phyloP scores from a whole-genome alignment of 2,113 vertebrate genomes.

The Xiphias gladius region DNA sequence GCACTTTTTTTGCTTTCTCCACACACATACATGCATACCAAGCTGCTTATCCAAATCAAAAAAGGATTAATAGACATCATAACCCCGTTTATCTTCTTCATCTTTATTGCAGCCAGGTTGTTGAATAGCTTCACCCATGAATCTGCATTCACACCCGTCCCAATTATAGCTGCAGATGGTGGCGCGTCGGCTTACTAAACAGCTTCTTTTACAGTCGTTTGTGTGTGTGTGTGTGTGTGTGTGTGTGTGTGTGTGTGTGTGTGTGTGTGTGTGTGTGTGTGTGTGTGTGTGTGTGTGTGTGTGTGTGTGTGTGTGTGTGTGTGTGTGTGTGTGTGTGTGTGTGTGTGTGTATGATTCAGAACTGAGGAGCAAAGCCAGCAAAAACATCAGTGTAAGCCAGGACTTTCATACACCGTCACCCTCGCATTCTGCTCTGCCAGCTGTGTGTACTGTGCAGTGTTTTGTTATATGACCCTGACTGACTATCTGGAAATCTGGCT shows the following conservation, averaged over 20 bases:
- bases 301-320: no score
- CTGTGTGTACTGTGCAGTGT: conserved; percentile 57
- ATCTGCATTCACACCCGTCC: conserved; percentile 68
- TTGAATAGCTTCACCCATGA: conserved; percentile 67
- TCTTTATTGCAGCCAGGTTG: conserved; percentile 66
- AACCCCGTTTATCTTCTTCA: conserved; percentile 71
- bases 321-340: neutral
- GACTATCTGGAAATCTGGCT: conserved; percentile 64
- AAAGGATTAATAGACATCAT: conserved; percentile 72
- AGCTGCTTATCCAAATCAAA: conserved; percentile 46
- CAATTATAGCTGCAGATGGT: conserved; percentile 78
- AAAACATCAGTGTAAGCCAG: conserved; percentile 51
- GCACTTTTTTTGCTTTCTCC: neutral
- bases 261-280: no score
- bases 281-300: no score
- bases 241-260: neutral
- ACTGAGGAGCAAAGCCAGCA: conserved; percentile 62
- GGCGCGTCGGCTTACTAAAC: conserved; percentile 58
- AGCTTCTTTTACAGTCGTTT: conserved; percentile 64
- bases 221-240: neutral
- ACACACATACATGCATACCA: neutral
- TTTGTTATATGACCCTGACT: conserved; percentile 57
- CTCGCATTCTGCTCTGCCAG: conserved; percentile 58
- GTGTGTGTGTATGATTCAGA: conserved; percentile 2
- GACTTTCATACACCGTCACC: conserved; percentile 54